A percentile compares a stretch with the other conserved stretches of the same genome.
phyloP scores from a whole-genome alignment of 2,797 vertebrate genomes.

The Brachyrhaphis roseni region DNA sequence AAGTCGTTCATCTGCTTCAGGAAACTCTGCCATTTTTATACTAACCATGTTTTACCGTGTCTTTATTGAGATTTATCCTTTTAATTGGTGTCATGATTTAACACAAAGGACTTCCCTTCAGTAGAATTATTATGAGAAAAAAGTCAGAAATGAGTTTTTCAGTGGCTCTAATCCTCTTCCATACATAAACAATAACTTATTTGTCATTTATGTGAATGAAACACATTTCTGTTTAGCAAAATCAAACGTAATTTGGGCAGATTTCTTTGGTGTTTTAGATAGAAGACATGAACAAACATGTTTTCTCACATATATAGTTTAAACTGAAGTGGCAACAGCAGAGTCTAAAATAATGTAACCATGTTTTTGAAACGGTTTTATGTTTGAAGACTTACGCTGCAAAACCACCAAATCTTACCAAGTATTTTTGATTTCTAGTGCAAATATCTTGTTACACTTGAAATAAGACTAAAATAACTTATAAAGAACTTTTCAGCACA shows the following conservation, averaged over 20 bases:
- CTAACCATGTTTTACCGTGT: neutral
- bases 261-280: neutral
- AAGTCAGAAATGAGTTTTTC: too few relatives aligned
- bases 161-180: too few relatives aligned
- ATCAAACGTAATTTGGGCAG: neutral
- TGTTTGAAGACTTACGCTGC: too few relatives aligned
- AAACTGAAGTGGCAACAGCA: neutral
- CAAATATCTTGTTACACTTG: too few relatives aligned
- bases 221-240: neutral
- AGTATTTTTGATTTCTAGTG: too few relatives aligned
- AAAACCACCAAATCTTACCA: too few relatives aligned
- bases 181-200: neutral
- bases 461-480: too few relatives aligned
- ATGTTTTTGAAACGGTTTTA: neutral
- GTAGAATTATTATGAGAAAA: too few relatives aligned
- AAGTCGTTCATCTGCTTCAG: neutral
- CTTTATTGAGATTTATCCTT: neutral
- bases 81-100: neutral
- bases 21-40: neutral
- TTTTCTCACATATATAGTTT: neutral
- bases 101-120: neutral
- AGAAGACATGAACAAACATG: neutral
- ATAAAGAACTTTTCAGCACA: too few relatives aligned
- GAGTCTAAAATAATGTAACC: neutral
- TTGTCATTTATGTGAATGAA: neutral